phyloP scores from a whole-genome alignment of 2,888 invertebrate genomes.

The Coelogynopora nodosa region DNA sequence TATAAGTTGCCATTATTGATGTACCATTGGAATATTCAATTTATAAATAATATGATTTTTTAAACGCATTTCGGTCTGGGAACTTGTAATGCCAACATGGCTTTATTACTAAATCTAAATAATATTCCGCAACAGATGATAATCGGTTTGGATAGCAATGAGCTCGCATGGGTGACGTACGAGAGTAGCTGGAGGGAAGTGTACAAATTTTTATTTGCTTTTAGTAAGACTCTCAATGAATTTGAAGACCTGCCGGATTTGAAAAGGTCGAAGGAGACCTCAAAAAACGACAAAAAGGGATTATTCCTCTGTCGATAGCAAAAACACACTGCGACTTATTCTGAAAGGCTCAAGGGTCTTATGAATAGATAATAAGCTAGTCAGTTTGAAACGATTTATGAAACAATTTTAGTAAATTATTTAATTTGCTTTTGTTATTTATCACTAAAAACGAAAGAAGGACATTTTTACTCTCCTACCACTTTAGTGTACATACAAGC shows the following conservation, averaged over 20 bases:
- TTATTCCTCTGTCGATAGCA: background rate
- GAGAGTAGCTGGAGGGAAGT: conserved; percentile 13
- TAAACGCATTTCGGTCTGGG: background rate
- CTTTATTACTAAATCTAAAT: conserved; percentile 26
- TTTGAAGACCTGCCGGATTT: background rate
- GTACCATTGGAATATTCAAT: conserved; percentile 8
- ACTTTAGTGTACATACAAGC: background rate
- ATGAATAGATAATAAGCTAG: background rate
- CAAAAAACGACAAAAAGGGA: background rate
- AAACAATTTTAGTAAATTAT: background rate
- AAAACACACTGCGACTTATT: background rate
- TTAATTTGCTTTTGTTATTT: background rate
- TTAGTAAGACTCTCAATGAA: background rate
- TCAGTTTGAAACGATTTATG: background rate
- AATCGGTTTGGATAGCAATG: background rate
- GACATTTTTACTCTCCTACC: background rate
- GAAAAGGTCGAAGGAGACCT: background rate
- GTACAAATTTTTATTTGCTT: background rate
- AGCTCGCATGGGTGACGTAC: background rate
- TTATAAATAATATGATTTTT: background rate
- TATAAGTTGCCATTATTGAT: background rate
- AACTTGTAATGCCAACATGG: conserved; percentile 16
- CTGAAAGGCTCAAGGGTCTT: background rate
- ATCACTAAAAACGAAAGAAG: background rate
- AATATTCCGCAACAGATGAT: conserved; percentile 11